These are phyloP conservation scores for Esox niger DNA, from an alignment of 2,113 vertebrate genomes.

Conservation along the genomic window DNA sequence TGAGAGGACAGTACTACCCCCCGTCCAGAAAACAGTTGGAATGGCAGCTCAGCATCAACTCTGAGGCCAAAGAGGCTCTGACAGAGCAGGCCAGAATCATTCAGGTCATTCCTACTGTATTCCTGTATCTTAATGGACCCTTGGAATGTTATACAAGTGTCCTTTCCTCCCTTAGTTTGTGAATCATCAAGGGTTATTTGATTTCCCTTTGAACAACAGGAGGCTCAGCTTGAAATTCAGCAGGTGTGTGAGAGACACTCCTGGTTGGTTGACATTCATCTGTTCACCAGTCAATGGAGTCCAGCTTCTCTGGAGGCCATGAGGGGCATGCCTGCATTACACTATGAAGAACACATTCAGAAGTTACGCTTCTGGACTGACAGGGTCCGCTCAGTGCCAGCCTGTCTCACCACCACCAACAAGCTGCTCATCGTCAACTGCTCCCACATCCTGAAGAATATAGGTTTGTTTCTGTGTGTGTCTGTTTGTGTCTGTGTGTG, in stretches of 20 bases:
- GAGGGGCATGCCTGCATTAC: constrained; percentile 49
- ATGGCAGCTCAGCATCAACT: constrained; percentile 62
- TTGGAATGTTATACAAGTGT: neutral
- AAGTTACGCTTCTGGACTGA: constrained; percentile 62
- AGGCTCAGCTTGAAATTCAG: constrained; percentile 60
- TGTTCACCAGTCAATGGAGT: constrained; percentile 66
- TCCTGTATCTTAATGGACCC: neutral
- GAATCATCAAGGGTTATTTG: neutral
- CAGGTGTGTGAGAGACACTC: constrained; percentile 57
- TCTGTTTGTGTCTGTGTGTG: neutral
- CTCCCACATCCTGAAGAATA: constrained; percentile 43
- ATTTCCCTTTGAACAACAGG: constrained; percentile 52
- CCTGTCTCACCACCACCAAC: constrained; percentile 60
- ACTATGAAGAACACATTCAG: constrained; percentile 61
- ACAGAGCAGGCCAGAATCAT: constrained; percentile 50
- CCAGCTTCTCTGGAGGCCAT: constrained; percentile 58
- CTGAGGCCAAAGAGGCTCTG: constrained; percentile 48
- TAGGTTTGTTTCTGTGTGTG: constrained; percentile 57
- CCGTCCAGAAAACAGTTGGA: constrained; percentile 61
- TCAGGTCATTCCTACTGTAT: constrained; percentile 43
- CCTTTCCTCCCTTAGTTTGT: neutral
- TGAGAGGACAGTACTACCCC: constrained; percentile 60
- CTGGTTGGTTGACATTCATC: constrained; percentile 66
- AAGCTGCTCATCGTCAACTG: constrained; percentile 69
- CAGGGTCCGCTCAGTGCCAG: constrained; percentile 42